Evolutionary conservation across 2,797 vertebrate species (phyloP).

Genomic region (Onychomys leucogaster): DNA sequence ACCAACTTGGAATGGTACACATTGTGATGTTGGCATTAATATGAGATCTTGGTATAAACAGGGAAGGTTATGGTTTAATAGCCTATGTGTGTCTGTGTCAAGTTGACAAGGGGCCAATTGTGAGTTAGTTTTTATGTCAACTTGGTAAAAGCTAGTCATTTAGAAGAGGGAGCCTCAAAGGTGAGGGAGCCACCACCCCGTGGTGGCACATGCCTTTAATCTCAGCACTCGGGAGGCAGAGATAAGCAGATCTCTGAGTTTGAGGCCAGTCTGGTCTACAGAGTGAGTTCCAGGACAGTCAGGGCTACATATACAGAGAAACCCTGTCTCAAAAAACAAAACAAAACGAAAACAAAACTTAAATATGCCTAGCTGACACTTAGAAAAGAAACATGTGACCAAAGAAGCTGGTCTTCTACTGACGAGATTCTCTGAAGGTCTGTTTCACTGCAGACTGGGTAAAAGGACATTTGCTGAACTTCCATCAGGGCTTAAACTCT

Average conservation of each 20-base stretch:
- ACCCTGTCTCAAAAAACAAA: background rate
- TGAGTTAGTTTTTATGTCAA: background rate
- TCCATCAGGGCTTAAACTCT: background rate
- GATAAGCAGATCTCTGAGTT: background rate
- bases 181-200: too few relatives aligned
- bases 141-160: background rate
- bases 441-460: background rate
- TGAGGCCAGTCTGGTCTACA: background rate
- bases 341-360: background rate
- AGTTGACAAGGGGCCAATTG: background rate
- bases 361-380: background rate
- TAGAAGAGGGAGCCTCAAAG: background rate
- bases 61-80: background rate
- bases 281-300: background rate
- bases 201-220: background rate
- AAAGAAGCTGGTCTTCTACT: background rate
- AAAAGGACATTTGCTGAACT: slow-evolving; percentile 12
- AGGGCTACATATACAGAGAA: background rate
- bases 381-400: background rate
- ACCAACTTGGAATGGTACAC: background rate
- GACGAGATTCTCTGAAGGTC: background rate
- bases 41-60: background rate
- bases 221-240: background rate
- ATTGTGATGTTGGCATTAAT: background rate
- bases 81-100: background rate